Percentiles rank a stretch among this genome's conserved stretches.
phyloP scores from a whole-genome alignment of 2,113 vertebrate genomes.

The Cebus imitator region DNA sequence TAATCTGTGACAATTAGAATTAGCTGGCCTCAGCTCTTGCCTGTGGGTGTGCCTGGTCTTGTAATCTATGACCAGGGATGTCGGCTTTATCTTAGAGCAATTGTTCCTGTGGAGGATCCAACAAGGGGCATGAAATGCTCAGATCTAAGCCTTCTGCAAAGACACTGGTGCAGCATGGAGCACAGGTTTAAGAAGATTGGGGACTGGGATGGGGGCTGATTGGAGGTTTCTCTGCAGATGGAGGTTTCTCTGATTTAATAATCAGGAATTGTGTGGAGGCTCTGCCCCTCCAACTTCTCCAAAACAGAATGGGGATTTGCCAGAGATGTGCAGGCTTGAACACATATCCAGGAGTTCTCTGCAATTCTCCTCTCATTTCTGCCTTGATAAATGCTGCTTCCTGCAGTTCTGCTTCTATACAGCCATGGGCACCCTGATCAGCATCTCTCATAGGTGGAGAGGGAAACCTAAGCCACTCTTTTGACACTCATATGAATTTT shows the following conservation, averaged over 20 bases:
- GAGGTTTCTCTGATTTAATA: neutral
- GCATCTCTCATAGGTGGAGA: neutral
- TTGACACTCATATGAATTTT: neutral
- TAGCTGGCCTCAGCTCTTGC: neutral
- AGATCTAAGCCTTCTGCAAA: neutral
- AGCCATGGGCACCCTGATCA: accelerated
- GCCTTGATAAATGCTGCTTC: neutral
- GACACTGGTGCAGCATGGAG: too few relatives aligned
- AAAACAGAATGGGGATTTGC: neutral
- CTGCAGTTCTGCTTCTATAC: neutral
- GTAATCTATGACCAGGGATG: neutral
- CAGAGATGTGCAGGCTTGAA: accelerated
- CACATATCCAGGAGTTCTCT: neutral
- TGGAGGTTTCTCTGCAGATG: neutral
- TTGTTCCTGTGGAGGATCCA: neutral
- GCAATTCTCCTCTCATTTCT: neutral
- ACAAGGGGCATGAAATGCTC: neutral
- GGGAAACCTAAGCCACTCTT: neutral
- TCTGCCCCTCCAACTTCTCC: neutral
- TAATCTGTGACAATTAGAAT: neutral
- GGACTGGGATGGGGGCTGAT: too few relatives aligned
- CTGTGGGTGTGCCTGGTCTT: neutral
- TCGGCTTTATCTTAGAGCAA: neutral
- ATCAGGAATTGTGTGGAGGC: accelerated
- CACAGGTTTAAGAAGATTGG: neutral